Conservation (phyloP, 2,113 vertebrate genomes). For the Butorides virescens region DNA sequence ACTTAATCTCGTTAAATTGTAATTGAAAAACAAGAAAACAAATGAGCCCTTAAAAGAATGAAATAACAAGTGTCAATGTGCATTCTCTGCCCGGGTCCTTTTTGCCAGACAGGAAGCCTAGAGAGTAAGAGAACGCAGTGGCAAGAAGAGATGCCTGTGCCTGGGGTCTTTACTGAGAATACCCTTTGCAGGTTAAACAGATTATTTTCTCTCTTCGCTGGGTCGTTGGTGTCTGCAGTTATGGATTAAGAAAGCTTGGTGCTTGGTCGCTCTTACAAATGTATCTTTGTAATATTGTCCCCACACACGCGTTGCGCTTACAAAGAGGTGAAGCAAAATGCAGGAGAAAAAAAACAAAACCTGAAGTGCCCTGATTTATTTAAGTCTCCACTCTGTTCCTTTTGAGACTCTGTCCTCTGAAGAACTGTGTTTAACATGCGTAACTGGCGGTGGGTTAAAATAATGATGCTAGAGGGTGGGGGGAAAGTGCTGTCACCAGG, state of each 20-base stretch:
- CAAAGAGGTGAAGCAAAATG: not conserved
- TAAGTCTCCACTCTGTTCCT: not conserved
- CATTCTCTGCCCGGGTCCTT: not conserved
- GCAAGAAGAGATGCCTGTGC: not conserved
- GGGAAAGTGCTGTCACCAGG: not conserved
- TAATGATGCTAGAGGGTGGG: not conserved
- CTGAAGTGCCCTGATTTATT: not conserved
- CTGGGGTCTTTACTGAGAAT: not conserved
- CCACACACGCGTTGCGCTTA: not conserved
- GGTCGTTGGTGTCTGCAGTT: not conserved
- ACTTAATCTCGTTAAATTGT: conserved; percentile 18
- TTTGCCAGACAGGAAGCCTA: not conserved
- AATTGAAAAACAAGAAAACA: not conserved
- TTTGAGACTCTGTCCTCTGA: not conserved
- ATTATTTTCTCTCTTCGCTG: not conserved
- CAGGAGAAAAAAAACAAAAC: too few relatives aligned
- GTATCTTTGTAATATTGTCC: not conserved
- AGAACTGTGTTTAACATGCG: not conserved
- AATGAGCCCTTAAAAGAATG: not conserved
- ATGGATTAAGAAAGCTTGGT: not conserved
- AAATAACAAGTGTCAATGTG: not conserved
- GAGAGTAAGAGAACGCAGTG: not conserved
- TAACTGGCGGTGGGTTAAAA: not conserved
- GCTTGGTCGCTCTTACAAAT: not conserved
- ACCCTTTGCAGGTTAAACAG: not conserved